phyloP scores from a whole-genome alignment of 2,113 vertebrate genomes.

The Neolamprologus brichardi region DNA sequence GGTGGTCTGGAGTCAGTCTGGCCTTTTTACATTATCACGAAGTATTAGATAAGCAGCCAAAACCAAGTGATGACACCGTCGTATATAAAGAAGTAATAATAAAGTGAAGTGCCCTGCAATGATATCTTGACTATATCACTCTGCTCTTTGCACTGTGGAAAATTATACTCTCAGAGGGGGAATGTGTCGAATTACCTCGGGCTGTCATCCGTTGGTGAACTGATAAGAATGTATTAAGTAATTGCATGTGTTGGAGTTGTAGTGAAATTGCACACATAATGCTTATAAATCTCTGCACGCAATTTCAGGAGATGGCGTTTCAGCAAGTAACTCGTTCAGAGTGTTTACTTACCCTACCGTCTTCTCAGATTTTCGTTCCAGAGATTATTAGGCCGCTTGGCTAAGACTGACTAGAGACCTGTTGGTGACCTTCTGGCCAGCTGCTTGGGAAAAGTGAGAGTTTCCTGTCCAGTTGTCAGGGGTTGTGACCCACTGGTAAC shows the following conservation, averaged over 20 bases:
- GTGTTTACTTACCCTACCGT: neutral
- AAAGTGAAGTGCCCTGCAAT: neutral
- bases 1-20: slow-evolving; percentile 24
- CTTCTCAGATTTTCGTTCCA: neutral
- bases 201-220: slow-evolving; percentile 10
- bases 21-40: neutral
- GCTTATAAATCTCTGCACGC: neutral
- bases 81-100: slow-evolving; percentile 7
- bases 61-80: neutral
- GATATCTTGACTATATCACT: slow-evolving; percentile 19
- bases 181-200: slow-evolving; percentile 28
- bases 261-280: neutral
- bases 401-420: neutral
- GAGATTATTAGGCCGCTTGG: neutral
- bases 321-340: neutral
- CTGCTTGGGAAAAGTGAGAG: neutral
- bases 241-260: neutral
- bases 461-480: neutral
- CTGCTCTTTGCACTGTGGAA: slow-evolving; percentile 20
- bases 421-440: neutral
- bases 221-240: slow-evolving; percentile 24
- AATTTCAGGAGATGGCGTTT: neutral
- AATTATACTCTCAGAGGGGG: slow-evolving; percentile 20
- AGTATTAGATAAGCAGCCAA: neutral
- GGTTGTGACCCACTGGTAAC: neutral